phyloP scores from a whole-genome alignment of 2,888 invertebrate species.

The Apotomis capreana region DNA sequence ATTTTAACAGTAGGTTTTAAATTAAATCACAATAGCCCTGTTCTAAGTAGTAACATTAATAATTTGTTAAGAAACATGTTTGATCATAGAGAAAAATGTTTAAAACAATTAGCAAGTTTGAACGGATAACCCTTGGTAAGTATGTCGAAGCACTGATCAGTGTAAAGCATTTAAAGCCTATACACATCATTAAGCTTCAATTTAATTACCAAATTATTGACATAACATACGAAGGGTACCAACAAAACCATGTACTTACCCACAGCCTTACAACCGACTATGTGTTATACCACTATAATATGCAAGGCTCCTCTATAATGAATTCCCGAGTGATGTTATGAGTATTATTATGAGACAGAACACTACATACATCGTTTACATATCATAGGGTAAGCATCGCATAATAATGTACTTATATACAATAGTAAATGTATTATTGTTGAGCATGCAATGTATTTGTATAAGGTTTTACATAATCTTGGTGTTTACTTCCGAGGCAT shows the following conservation, averaged over 20 bases:
- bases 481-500: slow-evolving; percentile 9
- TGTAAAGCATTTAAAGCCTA: too few species aligned
- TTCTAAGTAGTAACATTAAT: too few species aligned
- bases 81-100: too few species aligned
- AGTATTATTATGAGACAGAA: slow-evolving; percentile 19
- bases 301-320: slow-evolving; percentile 18
- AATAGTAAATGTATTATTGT: slow-evolving; percentile 10
- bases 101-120: too few species aligned
- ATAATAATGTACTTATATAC: not conserved
- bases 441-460: slow-evolving; percentile 1
- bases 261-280: slow-evolving; percentile 1
- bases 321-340: slow-evolving; percentile 22
- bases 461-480: slow-evolving; percentile 3
- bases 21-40: too few species aligned
- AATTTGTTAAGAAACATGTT: too few species aligned
- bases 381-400: slow-evolving; percentile 15
- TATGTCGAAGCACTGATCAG: too few species aligned
- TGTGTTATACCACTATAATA: slow-evolving; percentile 20
- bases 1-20: too few species aligned
- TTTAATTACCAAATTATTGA: too few species aligned
- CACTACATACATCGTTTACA: slow-evolving; percentile 8
- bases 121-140: too few species aligned
- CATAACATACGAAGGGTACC: not conserved
- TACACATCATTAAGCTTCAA: too few species aligned
- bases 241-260: not conserved